Conservation (phyloP, 2,113 vertebrate species). For the Neolamprologus variostigma region DNA sequence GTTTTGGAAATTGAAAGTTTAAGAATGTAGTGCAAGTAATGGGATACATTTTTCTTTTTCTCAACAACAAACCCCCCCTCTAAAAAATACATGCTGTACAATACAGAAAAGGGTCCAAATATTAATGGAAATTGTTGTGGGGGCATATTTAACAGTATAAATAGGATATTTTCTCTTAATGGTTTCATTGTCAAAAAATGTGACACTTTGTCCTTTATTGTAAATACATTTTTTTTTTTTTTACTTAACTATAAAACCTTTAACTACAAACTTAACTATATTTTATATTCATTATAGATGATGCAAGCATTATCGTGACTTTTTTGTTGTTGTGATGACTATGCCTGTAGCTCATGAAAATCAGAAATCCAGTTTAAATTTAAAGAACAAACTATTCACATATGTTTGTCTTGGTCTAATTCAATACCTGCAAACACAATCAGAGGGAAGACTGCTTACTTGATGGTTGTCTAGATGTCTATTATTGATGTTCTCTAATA, state of each 20-base stretch:
- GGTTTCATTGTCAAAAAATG: not conserved
- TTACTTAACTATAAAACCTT: not conserved
- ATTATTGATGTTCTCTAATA: not conserved
- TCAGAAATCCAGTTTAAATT: not conserved
- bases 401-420: not conserved
- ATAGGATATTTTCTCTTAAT: not conserved
- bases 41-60: rapidly evolving
- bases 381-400: not conserved
- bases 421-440: not conserved
- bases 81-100: not conserved
- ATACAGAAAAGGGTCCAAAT: not conserved
- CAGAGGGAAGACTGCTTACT: not conserved
- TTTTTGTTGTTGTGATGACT: not conserved
- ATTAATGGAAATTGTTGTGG: not conserved
- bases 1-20: not conserved
- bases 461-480: not conserved
- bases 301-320: not conserved
- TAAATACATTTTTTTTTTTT: not conserved
- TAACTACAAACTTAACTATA: not conserved
- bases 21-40: not conserved
- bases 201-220: not conserved
- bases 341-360: not conserved
- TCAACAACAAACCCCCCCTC: not conserved
- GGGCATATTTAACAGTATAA: not conserved
- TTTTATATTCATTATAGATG: not conserved